phyloP scores from a whole-genome alignment of 2,797 vertebrate genomes.

The Meriones psammophilus region DNA sequence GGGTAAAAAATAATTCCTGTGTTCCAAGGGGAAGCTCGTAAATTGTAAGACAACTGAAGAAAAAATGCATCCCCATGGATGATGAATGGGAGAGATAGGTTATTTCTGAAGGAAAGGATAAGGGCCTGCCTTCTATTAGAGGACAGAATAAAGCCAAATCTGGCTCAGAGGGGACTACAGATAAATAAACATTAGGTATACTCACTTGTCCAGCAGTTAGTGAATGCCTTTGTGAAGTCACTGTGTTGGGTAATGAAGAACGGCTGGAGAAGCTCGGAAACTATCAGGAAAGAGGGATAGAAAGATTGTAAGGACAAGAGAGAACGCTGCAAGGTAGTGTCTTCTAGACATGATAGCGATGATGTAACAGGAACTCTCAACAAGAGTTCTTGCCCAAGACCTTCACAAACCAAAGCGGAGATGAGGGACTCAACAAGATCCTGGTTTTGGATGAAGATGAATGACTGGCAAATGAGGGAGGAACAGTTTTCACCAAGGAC shows the following conservation, averaged over 20 bases:
- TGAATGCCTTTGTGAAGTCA: neutral
- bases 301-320: neutral
- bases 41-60: conserved; percentile 31
- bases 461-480: neutral
- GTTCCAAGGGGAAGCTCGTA: neutral
- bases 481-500: neutral
- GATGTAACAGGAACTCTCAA: neutral
- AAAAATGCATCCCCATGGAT: neutral
- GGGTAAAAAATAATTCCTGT: neutral
- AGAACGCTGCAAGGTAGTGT: neutral
- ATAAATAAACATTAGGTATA: neutral
- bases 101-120: neutral
- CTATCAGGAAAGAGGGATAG: neutral
- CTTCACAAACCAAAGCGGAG: neutral
- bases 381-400: neutral
- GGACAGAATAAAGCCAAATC: neutral
- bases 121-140: neutral
- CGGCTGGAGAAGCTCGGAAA: neutral
- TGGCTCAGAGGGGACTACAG: neutral
- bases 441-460: neutral
- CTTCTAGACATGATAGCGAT: neutral
- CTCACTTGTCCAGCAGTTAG: neutral
- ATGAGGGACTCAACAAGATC: neutral
- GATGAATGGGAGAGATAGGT: neutral
- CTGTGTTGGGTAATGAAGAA: neutral